Conservation (phyloP, 2,888 invertebrate species). For the Ferrisia virgata region DNA sequence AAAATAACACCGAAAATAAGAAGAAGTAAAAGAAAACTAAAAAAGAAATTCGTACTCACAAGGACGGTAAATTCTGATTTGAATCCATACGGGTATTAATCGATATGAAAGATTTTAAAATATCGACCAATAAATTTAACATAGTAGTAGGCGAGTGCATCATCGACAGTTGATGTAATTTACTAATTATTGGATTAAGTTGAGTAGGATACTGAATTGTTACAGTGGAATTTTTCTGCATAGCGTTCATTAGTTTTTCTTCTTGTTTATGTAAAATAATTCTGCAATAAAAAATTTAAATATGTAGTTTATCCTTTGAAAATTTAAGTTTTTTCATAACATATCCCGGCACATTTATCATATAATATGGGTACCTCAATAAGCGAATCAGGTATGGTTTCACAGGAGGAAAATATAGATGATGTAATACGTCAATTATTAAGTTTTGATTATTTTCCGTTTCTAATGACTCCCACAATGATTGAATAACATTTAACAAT, state of each 20-base stretch:
- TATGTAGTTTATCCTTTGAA: background rate
- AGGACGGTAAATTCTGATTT: background rate
- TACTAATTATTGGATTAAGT: constrained; percentile 16
- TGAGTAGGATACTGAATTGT: background rate
- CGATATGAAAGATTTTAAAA: constrained; percentile 4
- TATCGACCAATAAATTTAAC: constrained; percentile 35
- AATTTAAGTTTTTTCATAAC: background rate
- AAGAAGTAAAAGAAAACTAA: no score
- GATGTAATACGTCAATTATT: constrained; percentile 25
- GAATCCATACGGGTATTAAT: background rate
- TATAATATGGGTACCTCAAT: background rate
- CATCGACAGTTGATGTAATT: constrained; percentile 34
- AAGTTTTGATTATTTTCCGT: background rate
- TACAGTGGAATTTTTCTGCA: background rate
- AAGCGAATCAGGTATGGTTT: constrained; percentile 40
- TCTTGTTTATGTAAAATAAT: constrained; percentile 13
- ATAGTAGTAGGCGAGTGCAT: constrained; percentile 35
- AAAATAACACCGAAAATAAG: no score
- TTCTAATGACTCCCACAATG: constrained; percentile 17
- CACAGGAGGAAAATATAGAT: constrained; percentile 34
- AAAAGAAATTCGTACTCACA: background rate
- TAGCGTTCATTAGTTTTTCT: background rate
- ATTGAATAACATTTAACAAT: constrained; percentile 25
- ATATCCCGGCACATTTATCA: background rate
- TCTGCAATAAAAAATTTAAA: background rate